Evolutionary conservation across 2,113 vertebrate species (phyloP).

Genomic region (Ceratotherium simum): DNA sequence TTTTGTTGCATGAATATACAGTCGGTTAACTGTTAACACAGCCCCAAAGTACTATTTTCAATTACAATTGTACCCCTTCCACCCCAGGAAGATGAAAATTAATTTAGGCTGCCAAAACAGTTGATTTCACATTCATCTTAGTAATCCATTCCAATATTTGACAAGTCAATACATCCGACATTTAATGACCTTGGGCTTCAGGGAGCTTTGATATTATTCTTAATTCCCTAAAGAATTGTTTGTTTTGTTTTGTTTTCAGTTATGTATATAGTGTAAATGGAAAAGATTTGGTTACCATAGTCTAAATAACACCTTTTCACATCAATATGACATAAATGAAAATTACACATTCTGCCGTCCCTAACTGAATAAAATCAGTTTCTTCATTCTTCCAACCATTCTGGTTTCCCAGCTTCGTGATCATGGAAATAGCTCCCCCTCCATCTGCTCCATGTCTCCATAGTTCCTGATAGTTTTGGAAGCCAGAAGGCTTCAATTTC

Average conservation of each 20-base stretch:
- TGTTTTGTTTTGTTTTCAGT: neutral
- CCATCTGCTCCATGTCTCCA: neutral
- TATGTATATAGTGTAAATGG: neutral
- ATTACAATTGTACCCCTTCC: neutral
- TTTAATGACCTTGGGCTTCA: conserved; percentile 12
- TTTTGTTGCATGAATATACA: neutral
- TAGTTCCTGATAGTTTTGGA: neutral
- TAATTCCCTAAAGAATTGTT: neutral
- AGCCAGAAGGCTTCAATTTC: neutral
- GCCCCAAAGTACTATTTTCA: neutral
- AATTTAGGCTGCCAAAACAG: conserved; percentile 27
- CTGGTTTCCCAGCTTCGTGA: neutral
- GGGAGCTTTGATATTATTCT: neutral
- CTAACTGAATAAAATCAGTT: neutral
- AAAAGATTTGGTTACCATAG: neutral
- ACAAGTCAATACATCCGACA: neutral
- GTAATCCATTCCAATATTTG: conserved; percentile 7
- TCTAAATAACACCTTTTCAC: neutral
- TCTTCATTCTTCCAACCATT: neutral
- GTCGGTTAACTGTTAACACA: neutral
- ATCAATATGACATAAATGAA: neutral
- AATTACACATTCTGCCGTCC: neutral
- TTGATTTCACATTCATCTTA: conserved; percentile 14
- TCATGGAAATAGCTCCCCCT: neutral
- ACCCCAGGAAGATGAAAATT: conserved; percentile 26